Evolutionary conservation across 1,140 invertebrate genomes (phyloP), one percentile per base, ranked within the genome.

Genomic region (Danaus melanippus): DNA sequence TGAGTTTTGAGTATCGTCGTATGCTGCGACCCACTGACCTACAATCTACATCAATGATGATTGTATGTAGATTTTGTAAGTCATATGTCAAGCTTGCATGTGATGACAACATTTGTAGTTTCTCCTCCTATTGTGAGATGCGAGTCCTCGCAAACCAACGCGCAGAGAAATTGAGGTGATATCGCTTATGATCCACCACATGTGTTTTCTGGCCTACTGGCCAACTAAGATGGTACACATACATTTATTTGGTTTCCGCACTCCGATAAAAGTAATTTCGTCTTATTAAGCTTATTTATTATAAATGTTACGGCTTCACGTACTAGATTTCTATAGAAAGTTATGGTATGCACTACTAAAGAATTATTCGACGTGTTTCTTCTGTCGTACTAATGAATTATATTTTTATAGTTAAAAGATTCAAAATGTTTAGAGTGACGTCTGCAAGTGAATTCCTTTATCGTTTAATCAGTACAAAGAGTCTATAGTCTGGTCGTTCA

Each of bases 41-140:
- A 86, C 79, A 77, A 76, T 76, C 79, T 59, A 86, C 79, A 77
- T 81, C 44, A 58, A 53, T 70, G 69, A 79, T 79, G 70, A 84
- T 86, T 86, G 80, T 84, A 83, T 84, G 80, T 86, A 86, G 80
- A 86, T 84, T 84, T 76, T 77, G 70, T 75, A 77, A 81, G 76
- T 67, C 75, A 76, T 81, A 83, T 77, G 74, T 84, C 69, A 80
- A 70, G 44, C 68, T 58, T 67, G 58, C 56, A 65, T 62, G 61
- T 54, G 77, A 76, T 80, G 77, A 84, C 76, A 85, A 70, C 72
- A 77, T 81, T 64, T 69, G 70, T 71, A 58, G 64, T 79, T 83
- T 77, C 79, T 76, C 77, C 71, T 60, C 55, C 63, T 66, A 74
- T 76, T 71, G 67, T 71, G 53, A 10, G 32, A 51, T 32, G 60